Conservation (phyloP, 1,140 invertebrate genomes). For the Acyrthosiphon pisum region DNA sequence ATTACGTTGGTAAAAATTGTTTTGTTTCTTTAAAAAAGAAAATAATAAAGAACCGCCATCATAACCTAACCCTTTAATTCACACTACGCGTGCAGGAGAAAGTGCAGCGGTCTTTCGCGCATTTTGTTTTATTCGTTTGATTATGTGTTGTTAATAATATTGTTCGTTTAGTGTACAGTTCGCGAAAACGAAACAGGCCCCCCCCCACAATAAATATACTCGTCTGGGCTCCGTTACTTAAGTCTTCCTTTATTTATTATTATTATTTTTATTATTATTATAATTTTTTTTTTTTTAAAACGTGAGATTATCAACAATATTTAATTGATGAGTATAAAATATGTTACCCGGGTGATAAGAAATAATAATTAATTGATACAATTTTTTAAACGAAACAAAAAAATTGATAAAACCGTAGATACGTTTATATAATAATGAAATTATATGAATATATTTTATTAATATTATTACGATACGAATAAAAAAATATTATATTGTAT, state of each 20-base stretch:
- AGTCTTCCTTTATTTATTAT: conserved; percentile 54
- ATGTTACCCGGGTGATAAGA: conserved; percentile 54
- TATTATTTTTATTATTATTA: conserved; percentile 32
- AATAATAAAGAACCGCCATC: conserved; percentile 14
- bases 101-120: not conserved
- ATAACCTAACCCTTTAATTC: not conserved
- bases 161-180: not conserved
- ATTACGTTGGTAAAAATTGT: not conserved
- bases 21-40: not conserved
- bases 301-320: conserved; percentile 27
- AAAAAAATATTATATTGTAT: conserved; percentile 54
- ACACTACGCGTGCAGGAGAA: not conserved
- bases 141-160: not conserved
- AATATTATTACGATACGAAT: conserved; percentile 48
- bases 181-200: not conserved
- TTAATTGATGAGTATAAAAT: conserved; percentile 16
- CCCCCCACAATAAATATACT: not conserved
- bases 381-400: not conserved
- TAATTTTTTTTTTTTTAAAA: conserved; percentile 4
- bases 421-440: conserved; percentile 54
- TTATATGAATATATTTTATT: conserved; percentile 56
- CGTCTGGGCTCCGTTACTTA: conserved; percentile 41
- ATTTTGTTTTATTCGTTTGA: not conserved
- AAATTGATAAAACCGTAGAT: conserved; percentile 38
- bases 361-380: conserved; percentile 17